Conservation (phyloP, 2,113 vertebrate genomes). For the Camelus bactrianus region DNA sequence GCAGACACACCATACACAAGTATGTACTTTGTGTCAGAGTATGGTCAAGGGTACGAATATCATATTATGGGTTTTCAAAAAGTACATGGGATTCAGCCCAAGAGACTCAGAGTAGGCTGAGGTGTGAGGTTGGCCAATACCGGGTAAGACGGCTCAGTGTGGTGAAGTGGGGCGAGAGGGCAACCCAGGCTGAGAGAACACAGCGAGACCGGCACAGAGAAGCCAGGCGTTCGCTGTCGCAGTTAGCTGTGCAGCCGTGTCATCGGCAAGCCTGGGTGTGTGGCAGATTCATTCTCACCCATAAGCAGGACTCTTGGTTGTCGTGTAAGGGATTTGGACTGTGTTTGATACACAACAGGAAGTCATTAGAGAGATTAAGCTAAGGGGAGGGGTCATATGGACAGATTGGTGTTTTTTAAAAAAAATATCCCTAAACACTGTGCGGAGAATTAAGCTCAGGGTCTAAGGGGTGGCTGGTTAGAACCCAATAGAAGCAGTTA, state of each 20-base stretch:
- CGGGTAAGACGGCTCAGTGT: not conserved
- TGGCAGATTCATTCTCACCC: not conserved
- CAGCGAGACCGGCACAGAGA: not conserved
- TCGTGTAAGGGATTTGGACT: not conserved
- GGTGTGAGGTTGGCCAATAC: rapidly evolving
- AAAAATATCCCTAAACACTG: not conserved
- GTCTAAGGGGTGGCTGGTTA: not conserved
- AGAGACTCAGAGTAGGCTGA: not conserved
- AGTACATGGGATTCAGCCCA: rapidly evolving
- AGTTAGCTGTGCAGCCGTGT: not conserved
- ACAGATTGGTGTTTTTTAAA: not conserved
- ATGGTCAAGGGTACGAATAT: no score
- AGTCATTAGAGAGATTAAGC: not conserved
- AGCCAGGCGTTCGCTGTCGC: not conserved
- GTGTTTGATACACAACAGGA: not conserved
- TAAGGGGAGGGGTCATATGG: rapidly evolving
- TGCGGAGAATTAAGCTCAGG: not conserved
- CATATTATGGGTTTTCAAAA: not conserved
- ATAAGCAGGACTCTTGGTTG: not conserved
- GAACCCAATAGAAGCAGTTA: not conserved
- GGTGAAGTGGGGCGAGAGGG: rapidly evolving
- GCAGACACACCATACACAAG: rapidly evolving
- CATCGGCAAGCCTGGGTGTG: not conserved
- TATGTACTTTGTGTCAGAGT: not conserved
- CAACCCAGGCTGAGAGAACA: not conserved